Conservation (phyloP, 2,113 vertebrate genomes). For the Rissa tridactyla region DNA sequence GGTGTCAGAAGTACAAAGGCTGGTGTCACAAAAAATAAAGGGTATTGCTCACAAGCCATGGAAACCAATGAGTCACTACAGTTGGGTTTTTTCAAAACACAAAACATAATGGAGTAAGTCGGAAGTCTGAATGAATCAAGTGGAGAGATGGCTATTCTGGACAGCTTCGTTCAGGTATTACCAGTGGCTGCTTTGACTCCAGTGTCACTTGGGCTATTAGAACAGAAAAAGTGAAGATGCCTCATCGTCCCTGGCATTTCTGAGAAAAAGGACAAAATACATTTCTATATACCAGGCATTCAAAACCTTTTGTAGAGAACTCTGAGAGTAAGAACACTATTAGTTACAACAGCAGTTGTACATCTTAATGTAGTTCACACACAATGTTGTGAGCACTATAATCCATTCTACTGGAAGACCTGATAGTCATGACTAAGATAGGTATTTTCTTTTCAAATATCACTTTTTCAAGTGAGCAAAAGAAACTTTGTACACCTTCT, state of each 20-base stretch:
- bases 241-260: accelerated
- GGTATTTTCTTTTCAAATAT: not conserved
- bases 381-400: not conserved
- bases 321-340: not conserved
- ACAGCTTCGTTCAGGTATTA: not conserved
- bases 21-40: not conserved
- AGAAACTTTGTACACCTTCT: not conserved
- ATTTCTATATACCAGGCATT: not conserved
- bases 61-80: not conserved
- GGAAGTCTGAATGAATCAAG: not conserved
- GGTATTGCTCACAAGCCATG: not conserved
- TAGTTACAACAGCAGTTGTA: not conserved
- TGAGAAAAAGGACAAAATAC: not conserved
- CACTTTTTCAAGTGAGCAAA: not conserved
- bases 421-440: not conserved
- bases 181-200: not conserved
- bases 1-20: not conserved
- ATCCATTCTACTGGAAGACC: not conserved
- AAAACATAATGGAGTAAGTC: not conserved
- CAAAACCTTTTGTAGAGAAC: not conserved
- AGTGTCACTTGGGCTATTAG: not conserved
- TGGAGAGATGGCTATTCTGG: not conserved
- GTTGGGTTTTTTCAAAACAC: not conserved
- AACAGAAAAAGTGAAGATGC: not conserved
- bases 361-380: not conserved